Base-by-base conservation (phyloP, 1,140 invertebrate genomes). In the Papilio xuthus region DNA sequence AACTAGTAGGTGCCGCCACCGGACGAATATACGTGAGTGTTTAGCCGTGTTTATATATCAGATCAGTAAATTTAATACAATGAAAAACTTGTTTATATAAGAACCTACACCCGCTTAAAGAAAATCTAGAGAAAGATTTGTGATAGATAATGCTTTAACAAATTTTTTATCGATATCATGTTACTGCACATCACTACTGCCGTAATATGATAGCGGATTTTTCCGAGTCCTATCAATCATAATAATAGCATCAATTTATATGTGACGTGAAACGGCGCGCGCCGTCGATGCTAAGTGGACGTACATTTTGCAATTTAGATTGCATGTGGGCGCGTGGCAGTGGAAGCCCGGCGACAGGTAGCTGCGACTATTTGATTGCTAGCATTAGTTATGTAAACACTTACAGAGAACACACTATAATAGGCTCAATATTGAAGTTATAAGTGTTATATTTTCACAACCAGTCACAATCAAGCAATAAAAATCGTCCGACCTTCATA, bases 241-340 rank as follows among this genome's bases (percentile, higher is more conserved):
- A 83, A 84, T 89, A 89, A 89, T 86, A 85, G 84, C 82, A 41
- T 83, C 84, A 89, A 90, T 90, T 89, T 86, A 86, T 79, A 82
- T 85, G 84, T 85, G 85, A 85, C 88, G 89, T 82, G 85, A 83
- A 86, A 83, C 82, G 77, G 81, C 82, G 83, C 81, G 83, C 76
- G 83, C 82, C 84, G 82, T 79, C 79, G 83, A 86, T 79, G 82
- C 83, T 85, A 88, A 88, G 82, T 86, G 83, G 84, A 82, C 76
- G 80, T 47, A 80, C 79, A 83, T 88, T 88, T 86, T 83, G 87
- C 83, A 88, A 89, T 87, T 84, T 80, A 86, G 84, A 87, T 90
- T 82, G 84, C 82, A 82, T 83, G 81, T 67, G 75, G 42, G 77
- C 80, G 78, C 81, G 73, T 79, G 81, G 79, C 74, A 76, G 50